Evolutionary conservation across 2,113 vertebrate genomes (phyloP).

Genomic region (Eptatretus burgeri): DNA sequence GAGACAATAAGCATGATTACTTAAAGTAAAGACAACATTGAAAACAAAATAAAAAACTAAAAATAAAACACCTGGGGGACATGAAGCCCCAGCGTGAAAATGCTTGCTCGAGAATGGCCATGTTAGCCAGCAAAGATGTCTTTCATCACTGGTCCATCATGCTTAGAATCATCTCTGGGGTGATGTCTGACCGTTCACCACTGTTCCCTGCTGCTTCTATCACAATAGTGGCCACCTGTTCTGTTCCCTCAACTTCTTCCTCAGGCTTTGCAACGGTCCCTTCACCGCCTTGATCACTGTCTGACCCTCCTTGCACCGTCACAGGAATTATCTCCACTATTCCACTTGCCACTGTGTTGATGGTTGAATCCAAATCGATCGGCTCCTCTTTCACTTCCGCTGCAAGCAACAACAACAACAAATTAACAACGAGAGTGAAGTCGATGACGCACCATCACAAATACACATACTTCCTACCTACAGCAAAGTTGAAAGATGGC

Average conservation of each 20-base stretch:
- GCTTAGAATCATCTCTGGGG: conserved; percentile 12
- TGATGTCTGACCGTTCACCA: conserved; percentile 5
- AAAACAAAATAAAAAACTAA: too few relatives aligned
- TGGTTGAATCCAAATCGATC: conserved; percentile 3
- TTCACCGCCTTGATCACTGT: not conserved
- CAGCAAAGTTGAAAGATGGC: too few relatives aligned
- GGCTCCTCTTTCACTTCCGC: not conserved
- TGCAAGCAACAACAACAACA: too few relatives aligned
- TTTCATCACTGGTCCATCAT: conserved; percentile 11
- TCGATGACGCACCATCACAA: too few relatives aligned
- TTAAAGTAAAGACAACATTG: too few relatives aligned
- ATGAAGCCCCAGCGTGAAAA: too few relatives aligned
- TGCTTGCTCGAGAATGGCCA: too few relatives aligned
- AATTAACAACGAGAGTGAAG: too few relatives aligned
- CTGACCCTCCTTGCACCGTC: conserved; percentile 11
- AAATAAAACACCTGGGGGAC: too few relatives aligned
- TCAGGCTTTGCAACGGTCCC: conserved; percentile 8
- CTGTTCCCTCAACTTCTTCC: conserved; percentile 7
- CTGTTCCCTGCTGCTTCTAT: fast-evolving
- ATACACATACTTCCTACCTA: too few relatives aligned
- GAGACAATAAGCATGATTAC: too few relatives aligned
- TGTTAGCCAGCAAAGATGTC: too few relatives aligned
- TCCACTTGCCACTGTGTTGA: conserved; percentile 3
- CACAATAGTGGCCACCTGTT: not conserved
- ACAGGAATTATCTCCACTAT: conserved; percentile 1